Evolutionary conservation across 2,888 invertebrate species (phyloP), one percentile per base, ranked within the genome.

Genomic region (Melinopterus prodromus): DNA sequence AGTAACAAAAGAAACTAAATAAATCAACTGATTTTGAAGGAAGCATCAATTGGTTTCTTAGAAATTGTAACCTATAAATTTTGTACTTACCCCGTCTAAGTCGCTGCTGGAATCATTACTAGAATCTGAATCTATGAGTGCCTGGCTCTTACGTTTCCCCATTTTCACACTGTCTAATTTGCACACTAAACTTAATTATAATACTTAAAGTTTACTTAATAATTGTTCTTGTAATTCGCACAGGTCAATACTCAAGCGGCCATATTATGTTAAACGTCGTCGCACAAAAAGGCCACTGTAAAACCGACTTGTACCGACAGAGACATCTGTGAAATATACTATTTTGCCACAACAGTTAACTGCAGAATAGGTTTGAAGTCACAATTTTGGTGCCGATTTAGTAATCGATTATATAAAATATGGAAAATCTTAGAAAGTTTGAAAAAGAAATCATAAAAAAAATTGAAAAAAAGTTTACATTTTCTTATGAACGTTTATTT

Each of bases 91-190:
- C 86, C 95, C 95, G 89, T 86, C 86, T 86, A 96, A 91, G 90
- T 97, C 96, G 78, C 95, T 95, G 84, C 93, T 92, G 79, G 93
- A 95, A 85, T 94, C 94, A 89, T 95, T 95, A 89, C 95, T 96
- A 80, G 94, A 94, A 88, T 96, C 95, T 26, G 96, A 95, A 88
- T 96, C 96, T 85, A 96, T 94, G 82, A 96, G 90, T 70, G 95
- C 94, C 88, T 95, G 95, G 89, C 94, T 95, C 89, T 96, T 96
- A 84, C 96, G 92, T 91, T 96, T 96, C 85, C 94, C 95, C 96
- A 96, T 96, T 35, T 74, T 74, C 3, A 9, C 35, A 74, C 74
- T 26, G 35, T n/a, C 16, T 71, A 71, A 71, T 5, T 71, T 74
- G n/a, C n/a, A 74, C 74, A 35, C 36, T 74, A 74, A 74, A 35